phyloP scores from a whole-genome alignment of 2,797 vertebrate genomes.

The Emys orbicularis region DNA sequence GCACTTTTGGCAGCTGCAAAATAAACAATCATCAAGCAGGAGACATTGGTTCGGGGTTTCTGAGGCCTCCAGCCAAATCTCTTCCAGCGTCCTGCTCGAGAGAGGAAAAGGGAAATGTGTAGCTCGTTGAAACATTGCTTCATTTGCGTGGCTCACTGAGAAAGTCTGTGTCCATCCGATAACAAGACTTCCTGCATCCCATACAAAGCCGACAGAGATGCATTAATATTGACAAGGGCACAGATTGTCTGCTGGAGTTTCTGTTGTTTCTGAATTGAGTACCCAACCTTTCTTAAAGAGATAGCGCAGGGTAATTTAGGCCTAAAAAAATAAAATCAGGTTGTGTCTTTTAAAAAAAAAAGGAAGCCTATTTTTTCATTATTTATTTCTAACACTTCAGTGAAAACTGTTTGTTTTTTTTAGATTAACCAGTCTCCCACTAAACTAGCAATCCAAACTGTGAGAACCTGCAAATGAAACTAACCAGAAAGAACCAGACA shows the following conservation, averaged over 20 bases:
- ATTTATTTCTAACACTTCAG: not conserved
- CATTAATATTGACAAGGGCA: conserved; percentile 11
- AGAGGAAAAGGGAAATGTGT: conserved; percentile 17
- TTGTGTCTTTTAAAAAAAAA: not conserved
- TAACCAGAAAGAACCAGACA: not conserved
- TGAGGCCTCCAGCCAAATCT: not conserved
- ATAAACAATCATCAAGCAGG: not conserved
- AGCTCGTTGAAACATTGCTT: fast-evolving
- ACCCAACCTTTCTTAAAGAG: conserved; percentile 37
- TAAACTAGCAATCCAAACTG: not conserved
- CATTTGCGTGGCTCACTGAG: not conserved
- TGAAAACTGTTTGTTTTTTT: conserved; percentile 1
- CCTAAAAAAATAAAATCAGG: not conserved
- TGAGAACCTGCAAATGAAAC: not conserved
- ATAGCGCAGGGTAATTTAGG: not conserved
- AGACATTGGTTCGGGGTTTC: not conserved
- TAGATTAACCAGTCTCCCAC: not conserved
- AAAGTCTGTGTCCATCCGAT: not conserved
- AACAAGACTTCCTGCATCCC: not conserved
- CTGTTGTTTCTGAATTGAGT: conserved; percentile 33
- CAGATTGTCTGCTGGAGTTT: not conserved
- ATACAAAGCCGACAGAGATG: conserved; percentile 25
- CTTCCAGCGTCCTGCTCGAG: not conserved
- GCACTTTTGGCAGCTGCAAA: conserved; percentile 17
- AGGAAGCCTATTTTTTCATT: not conserved